These are phyloP conservation scores for Tethea ocularis DNA, from an alignment of 2,888 invertebrate species.

Conservation along the genomic window DNA sequence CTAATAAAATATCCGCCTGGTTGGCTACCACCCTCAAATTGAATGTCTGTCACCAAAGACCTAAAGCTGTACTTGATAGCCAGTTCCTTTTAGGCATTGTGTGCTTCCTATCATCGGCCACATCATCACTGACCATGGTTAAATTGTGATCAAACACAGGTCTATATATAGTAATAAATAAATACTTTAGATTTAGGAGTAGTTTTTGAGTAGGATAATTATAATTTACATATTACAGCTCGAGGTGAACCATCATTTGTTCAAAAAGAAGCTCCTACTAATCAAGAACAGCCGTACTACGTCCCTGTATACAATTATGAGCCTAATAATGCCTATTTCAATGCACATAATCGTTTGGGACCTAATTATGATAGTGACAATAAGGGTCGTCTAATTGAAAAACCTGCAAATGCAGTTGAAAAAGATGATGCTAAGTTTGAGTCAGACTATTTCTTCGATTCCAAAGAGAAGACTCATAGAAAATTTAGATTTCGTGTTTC, in stretches of 20 bases:
- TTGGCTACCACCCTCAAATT: too few relatives aligned
- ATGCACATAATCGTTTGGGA: slow-evolving; percentile 52
- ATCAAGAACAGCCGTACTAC: slow-evolving; percentile 45
- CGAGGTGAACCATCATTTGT: slow-evolving; percentile 24
- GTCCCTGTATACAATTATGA: slow-evolving; percentile 50
- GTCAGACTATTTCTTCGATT: not conserved
- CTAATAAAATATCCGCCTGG: too few relatives aligned
- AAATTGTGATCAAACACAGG: too few relatives aligned
- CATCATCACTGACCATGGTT: too few relatives aligned
- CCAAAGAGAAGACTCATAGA: slow-evolving; percentile 10
- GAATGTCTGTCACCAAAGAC: too few relatives aligned
- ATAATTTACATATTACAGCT: slow-evolving; percentile 38
- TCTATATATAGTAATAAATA: too few relatives aligned
- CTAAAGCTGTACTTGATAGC: too few relatives aligned
- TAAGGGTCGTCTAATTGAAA: slow-evolving; percentile 7
- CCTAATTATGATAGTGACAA: slow-evolving; percentile 37
- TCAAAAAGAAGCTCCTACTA: slow-evolving; percentile 12
- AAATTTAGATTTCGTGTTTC: slow-evolving; percentile 20
- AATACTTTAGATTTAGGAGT: too few relatives aligned
- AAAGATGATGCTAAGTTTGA: not conserved
- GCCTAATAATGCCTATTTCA: slow-evolving; percentile 55
- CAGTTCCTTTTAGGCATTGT: too few relatives aligned
- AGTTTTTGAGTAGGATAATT: not conserved
- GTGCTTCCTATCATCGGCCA: too few relatives aligned
- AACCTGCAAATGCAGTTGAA: not conserved